phyloP scores from a whole-genome alignment of 2,797 vertebrate species.

The Poecilia velifera region DNA sequence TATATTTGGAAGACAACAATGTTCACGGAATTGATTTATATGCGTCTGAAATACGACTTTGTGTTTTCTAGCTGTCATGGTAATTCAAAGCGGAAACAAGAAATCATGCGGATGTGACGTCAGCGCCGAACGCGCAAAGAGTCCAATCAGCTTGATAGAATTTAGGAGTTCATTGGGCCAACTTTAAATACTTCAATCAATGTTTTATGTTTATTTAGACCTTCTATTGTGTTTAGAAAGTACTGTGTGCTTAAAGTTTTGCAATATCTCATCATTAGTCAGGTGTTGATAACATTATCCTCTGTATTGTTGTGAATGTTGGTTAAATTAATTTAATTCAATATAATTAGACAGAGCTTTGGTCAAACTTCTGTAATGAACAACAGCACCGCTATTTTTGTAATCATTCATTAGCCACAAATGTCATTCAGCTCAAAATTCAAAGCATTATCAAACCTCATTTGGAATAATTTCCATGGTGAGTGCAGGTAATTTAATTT shows the following conservation, averaged over 20 bases:
- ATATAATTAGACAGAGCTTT: slow-evolving; percentile 14
- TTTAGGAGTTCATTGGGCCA: slow-evolving; percentile 41
- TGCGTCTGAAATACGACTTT: too few species aligned
- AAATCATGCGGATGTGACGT: too few species aligned
- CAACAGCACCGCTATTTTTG: slow-evolving; percentile 48
- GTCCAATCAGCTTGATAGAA: slow-evolving; percentile 35
- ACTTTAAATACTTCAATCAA: slow-evolving; percentile 31
- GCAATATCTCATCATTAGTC: slow-evolving; percentile 8
- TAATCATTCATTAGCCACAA: slow-evolving; percentile 43
- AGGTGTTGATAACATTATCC: slow-evolving; percentile 17
- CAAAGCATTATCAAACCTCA: slow-evolving; percentile 41
- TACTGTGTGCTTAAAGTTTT: not conserved
- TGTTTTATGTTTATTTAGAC: slow-evolving; percentile 42
- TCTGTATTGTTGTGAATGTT: slow-evolving; percentile 10
- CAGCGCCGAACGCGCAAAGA: too few species aligned
- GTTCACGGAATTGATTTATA: too few species aligned
- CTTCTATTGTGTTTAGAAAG: slow-evolving; percentile 25
- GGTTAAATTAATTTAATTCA: slow-evolving; percentile 14
- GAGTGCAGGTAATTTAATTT: slow-evolving; percentile 70
- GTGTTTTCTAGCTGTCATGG: too few species aligned
- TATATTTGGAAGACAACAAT: too few species aligned
- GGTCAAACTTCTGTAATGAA: slow-evolving; percentile 49
- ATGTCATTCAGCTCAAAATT: slow-evolving; percentile 58
- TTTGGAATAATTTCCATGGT: slow-evolving; percentile 71
- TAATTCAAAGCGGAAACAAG: too few species aligned